Evolutionary conservation across 53 echinoderm and acorn worm species (phyloP).

Genomic region (Astropecten irregularis): DNA sequence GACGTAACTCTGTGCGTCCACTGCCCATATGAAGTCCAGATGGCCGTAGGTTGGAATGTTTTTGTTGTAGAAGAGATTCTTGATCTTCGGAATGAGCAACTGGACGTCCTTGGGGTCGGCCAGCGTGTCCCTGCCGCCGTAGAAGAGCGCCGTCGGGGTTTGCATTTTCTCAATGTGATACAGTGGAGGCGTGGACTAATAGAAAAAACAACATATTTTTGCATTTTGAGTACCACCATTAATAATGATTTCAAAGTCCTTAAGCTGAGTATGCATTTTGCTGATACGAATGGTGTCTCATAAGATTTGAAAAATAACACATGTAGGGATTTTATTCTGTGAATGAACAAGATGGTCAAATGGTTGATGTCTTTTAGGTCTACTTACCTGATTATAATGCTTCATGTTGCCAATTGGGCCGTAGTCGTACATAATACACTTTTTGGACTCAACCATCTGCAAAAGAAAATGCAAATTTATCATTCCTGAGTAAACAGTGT

Average conservation of each 20-base stretch:
- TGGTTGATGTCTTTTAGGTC: too few species aligned
- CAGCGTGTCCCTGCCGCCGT: constrained; percentile 72
- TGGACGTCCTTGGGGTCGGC: constrained; percentile 84
- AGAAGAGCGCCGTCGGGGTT: constrained; percentile 84
- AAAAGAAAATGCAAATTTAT: background rate
- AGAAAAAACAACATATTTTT: too few species aligned
- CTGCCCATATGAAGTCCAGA: constrained; percentile 88
- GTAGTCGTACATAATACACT: constrained; percentile 86
- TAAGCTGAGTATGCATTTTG: background rate
- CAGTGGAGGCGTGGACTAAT: constrained; percentile 78
- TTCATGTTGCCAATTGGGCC: constrained; percentile 67
- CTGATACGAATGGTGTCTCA: too few species aligned
- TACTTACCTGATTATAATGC: constrained; percentile 74
- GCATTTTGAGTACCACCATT: background rate
- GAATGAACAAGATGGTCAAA: too few species aligned
- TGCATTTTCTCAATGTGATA: constrained; percentile 74
- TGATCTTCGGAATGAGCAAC: constrained; percentile 60
- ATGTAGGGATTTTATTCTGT: too few species aligned
- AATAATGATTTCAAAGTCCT: background rate
- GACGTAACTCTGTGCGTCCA: constrained; percentile 65
- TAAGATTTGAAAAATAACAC: too few species aligned
- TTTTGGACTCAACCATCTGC: constrained; percentile 81
- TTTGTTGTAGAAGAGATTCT: constrained; percentile 69
- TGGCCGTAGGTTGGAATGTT: constrained; percentile 77
- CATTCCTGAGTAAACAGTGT: background rate